Percentiles rank a stretch among this genome's conserved stretches.
phyloP scores from a whole-genome alignment of 2,797 vertebrate genomes.

The Diglossa cyanea region DNA sequence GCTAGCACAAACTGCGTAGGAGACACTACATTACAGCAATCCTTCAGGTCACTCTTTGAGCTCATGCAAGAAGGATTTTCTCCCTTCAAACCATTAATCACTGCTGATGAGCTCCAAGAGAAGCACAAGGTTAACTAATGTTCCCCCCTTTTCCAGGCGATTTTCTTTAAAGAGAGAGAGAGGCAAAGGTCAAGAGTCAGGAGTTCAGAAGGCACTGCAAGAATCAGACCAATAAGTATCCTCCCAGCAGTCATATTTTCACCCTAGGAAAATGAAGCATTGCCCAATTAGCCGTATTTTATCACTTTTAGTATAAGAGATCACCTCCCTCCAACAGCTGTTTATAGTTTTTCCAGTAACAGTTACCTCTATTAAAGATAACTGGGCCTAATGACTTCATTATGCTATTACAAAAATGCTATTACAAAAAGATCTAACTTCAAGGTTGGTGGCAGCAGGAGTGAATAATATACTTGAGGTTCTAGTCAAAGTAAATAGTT shows the following conservation, averaged over 20 bases:
- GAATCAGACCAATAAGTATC: not conserved
- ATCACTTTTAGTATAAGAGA: not conserved
- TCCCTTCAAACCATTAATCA: not conserved
- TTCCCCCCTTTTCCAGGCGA: not conserved
- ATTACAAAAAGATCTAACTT: not conserved
- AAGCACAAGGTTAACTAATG: not conserved
- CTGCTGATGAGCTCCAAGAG: not conserved
- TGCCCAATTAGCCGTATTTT: not conserved
- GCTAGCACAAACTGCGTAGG: not conserved
- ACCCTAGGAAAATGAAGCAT: not conserved
- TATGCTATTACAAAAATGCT: not conserved
- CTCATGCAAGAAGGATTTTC: not conserved
- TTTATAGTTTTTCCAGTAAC: not conserved
- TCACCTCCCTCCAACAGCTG: not conserved
- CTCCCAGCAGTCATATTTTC: not conserved
- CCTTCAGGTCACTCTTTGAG: not conserved
- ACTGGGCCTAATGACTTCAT: not conserved
- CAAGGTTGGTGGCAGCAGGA: not conserved
- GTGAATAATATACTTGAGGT: not conserved
- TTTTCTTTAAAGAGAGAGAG: not conserved
- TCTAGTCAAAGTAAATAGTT: not conserved
- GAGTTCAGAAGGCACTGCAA: not conserved
- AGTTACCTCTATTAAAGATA: not conserved
- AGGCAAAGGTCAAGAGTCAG: not conserved
- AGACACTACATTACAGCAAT: not conserved